Conservation (phyloP, 2,888 invertebrate genomes). For the Tinea semifulvella region DNA sequence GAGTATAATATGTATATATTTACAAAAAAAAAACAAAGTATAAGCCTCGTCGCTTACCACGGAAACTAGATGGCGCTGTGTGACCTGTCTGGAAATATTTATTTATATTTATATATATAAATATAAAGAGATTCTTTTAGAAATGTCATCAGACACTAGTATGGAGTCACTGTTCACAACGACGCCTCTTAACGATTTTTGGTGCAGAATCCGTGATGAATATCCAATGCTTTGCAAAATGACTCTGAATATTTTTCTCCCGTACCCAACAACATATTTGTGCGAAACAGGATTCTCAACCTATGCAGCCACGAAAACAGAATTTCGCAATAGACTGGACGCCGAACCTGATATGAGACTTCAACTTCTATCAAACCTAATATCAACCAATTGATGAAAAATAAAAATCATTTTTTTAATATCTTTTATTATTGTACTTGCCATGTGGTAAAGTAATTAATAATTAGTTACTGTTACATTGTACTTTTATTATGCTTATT, state of each 20-base stretch:
- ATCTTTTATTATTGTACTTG: conserved; percentile 20
- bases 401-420: conserved; percentile 20
- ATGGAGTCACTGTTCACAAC: conserved; percentile 26
- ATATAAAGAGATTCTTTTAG: conserved; percentile 24
- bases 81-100: too few species aligned
- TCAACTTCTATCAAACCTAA: conserved; percentile 25
- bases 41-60: too few species aligned
- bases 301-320: conserved; percentile 23
- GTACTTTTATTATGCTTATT: conserved; percentile 19
- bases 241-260: conserved; percentile 20
- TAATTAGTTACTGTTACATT: conserved; percentile 18
- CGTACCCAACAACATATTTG: conserved; percentile 24
- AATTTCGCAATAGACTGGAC: conserved; percentile 26
- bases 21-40: too few species aligned
- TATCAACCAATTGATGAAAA: conserved; percentile 24
- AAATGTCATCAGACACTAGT: conserved; percentile 27
- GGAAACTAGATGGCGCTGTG: too few species aligned
- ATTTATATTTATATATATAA: too few species aligned
- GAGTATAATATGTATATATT: too few species aligned
- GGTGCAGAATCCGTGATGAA: conserved; percentile 26
- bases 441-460: too few species aligned
- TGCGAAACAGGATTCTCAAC: conserved; percentile 25
- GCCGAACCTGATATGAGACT: conserved; percentile 26
- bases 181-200: conserved; percentile 27
- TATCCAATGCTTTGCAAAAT: conserved; percentile 25